A percentile compares a stretch with the other conserved stretches of the same genome.
Evolutionary conservation across 2,888 invertebrate genomes (phyloP).

Genomic region (Dichetophora obliterata): DNA sequence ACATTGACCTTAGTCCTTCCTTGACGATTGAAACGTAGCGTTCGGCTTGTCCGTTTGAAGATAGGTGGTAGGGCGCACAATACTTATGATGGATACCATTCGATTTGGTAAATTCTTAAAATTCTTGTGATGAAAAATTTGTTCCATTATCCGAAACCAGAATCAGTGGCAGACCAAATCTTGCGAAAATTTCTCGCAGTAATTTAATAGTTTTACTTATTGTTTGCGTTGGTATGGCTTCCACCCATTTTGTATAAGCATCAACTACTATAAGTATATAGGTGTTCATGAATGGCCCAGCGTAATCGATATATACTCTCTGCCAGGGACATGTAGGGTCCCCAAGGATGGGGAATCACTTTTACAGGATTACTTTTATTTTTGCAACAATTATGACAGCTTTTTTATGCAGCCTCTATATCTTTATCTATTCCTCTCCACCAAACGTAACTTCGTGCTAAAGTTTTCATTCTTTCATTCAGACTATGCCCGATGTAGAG

Average conservation of each 20-base stretch:
- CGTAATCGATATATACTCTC: constrained; percentile 67
- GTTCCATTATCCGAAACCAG: constrained; percentile 53
- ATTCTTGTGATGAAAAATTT: constrained; percentile 29
- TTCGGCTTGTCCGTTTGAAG: constrained; percentile 41
- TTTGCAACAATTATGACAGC: constrained; percentile 10
- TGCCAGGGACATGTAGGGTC: constrained; percentile 57
- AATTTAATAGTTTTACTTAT: constrained; percentile 40
- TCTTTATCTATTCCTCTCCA: constrained; percentile 1
- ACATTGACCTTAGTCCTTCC: constrained; percentile 43
- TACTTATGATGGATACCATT: constrained; percentile 42
- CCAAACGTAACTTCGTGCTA: constrained; percentile 38
- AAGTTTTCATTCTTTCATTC: constrained; percentile 40
- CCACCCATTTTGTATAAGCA: constrained; percentile 67
- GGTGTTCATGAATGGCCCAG: constrained; percentile 61
- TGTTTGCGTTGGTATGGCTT: constrained; percentile 54
- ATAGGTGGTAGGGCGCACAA: constrained; percentile 43
- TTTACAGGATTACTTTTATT: background rate
- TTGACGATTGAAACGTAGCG: constrained; percentile 36
- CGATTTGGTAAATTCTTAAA: constrained; percentile 2
- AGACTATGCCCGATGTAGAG: constrained; percentile 30
- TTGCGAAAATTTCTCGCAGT: constrained; percentile 48
- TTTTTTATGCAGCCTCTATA: background rate
- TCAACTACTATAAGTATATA: constrained; percentile 59
- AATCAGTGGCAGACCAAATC: constrained; percentile 49
- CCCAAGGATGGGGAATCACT: constrained; percentile 43